Conservation (phyloP, 2,113 vertebrate genomes). For the Bubo blakistoni region DNA sequence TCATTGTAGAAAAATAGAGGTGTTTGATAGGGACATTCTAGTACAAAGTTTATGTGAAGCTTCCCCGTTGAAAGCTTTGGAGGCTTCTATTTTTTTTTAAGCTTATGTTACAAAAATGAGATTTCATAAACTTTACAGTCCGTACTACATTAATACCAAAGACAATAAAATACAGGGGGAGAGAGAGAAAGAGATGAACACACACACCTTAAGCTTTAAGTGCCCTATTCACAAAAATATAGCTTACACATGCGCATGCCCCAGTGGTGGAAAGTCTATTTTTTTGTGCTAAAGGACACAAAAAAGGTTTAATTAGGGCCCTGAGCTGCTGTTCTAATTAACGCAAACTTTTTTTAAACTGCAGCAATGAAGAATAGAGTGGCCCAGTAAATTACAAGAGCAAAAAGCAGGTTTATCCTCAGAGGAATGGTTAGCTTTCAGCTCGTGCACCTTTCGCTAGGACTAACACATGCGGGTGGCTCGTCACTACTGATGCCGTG, state of each 20-base stretch:
- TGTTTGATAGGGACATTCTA: conserved; percentile 74
- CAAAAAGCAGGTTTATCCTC: neutral
- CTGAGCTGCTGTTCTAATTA: conserved; percentile 11
- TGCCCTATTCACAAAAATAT: conserved; percentile 34
- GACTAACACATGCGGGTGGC: neutral
- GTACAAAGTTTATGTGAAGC: conserved; percentile 72
- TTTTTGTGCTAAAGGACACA: conserved; percentile 43
- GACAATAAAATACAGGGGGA: conserved; percentile 1
- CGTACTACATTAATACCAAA: conserved; percentile 53
- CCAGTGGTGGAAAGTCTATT: neutral
- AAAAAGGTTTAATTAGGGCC: conserved; percentile 12
- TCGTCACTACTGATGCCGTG: fast-evolving
- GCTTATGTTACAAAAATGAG: conserved; percentile 71
- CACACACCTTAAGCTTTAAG: conserved; percentile 9
- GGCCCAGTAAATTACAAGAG: conserved; percentile 10
- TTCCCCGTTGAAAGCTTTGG: conserved; percentile 57
- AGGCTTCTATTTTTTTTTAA: conserved; percentile 54
- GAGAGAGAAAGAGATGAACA: neutral
- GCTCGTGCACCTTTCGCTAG: neutral
- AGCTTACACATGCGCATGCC: conserved; percentile 40
- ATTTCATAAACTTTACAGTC: conserved; percentile 70
- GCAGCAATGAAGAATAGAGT: neutral
- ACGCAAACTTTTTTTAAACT: neutral
- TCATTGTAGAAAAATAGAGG: conserved; percentile 83
- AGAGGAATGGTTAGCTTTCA: neutral